Evolutionary conservation across 2,113 vertebrate species (phyloP), one percentile per base, ranked within the genome.

Genomic region (Ammospiza caudacuta): DNA sequence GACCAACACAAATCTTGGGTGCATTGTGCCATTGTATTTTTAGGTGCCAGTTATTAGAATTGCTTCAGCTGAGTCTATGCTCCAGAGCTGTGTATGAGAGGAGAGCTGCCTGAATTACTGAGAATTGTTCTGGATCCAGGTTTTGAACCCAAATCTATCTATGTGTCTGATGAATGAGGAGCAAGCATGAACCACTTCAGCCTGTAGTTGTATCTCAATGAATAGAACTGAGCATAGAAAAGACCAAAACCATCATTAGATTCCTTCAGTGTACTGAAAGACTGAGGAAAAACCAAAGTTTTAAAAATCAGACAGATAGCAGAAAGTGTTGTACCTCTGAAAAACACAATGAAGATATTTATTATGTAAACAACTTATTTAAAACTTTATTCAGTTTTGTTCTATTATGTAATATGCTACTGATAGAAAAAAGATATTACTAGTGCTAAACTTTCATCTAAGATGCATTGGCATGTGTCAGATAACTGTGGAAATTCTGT

Each of bases 401-500:
- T 90, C 55, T 41, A 35, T 67, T 73, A 82, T 77, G 85, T 57
- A 87, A 86, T 86, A 67, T 55, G 44, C 9, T 29, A 25, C 9
- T 2, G 9, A 14, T 25, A 72, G 39, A 15, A 81, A 74, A 80
- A 73, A 59, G 72, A 58, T 37, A 73, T 63, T 89, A 89, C 17
- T 37, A 31, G 16, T 89, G 52, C 73, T 92, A 77, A 96, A 93
- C 75, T 90, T 92, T 61, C 80, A 94, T 96, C 83, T 25, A 54
- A 94, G 55, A 90, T 82, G 66, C 74, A 79, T 33, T 94, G 90
- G 41, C 69, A 92, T 97, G 75, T 94, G 59, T 95, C 73, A 94
- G 70, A 89, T 97, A 66, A 87, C 80, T 70, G 79, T 62, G 59
- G 76, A 89, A 70, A 66, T 95, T 80, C 95, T 94, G 81, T 94